These are phyloP conservation scores for Rhynchophorus ferrugineus DNA, from an alignment of 1,140 invertebrate species.

Conservation along the genomic window DNA sequence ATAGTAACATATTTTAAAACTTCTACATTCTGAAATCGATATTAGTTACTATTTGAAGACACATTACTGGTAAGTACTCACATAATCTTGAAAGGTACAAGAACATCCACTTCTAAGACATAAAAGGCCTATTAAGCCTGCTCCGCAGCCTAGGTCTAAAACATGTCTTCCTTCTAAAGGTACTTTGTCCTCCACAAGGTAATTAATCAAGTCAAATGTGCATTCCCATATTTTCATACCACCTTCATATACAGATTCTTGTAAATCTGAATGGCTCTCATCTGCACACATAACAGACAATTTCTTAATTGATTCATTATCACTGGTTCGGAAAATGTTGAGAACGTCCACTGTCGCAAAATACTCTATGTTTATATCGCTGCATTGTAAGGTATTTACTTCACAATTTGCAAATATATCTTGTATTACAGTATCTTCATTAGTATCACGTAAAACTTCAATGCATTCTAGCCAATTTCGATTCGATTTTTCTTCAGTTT, in stretches of 20 bases:
- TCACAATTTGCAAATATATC: conserved; percentile 4
- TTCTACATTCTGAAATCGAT: conserved; percentile 63
- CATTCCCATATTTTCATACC: conserved; percentile 88
- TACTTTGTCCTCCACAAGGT: conserved; percentile 45
- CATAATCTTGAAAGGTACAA: conserved; percentile 84
- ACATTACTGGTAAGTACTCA: conserved; percentile 44
- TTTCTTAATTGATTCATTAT: conserved; percentile 3
- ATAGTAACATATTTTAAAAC: conserved; percentile 66
- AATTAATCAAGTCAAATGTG: conserved; percentile 65
- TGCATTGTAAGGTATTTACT: conserved; percentile 1
- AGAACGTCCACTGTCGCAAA: conserved; percentile 20
- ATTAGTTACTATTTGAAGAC: neutral
- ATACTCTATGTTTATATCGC: conserved; percentile 11
- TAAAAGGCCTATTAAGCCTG: conserved; percentile 72
- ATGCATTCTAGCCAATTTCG: conserved; percentile 19
- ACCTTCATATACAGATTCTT: conserved; percentile 68
- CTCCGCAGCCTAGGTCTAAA: conserved; percentile 81
- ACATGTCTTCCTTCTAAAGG: conserved; percentile 49
- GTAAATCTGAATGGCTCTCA: conserved; percentile 60
- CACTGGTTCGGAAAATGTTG: conserved; percentile 12
- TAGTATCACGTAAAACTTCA: conserved; percentile 15
- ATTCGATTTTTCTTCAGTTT: too few relatives aligned
- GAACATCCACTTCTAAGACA: conserved; percentile 54
- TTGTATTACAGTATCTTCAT: neutral
- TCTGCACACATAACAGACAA: conserved; percentile 52